These are phyloP conservation scores for Julus scandinavius DNA, from an alignment of 2,888 invertebrate genomes.

Conservation along the genomic window DNA sequence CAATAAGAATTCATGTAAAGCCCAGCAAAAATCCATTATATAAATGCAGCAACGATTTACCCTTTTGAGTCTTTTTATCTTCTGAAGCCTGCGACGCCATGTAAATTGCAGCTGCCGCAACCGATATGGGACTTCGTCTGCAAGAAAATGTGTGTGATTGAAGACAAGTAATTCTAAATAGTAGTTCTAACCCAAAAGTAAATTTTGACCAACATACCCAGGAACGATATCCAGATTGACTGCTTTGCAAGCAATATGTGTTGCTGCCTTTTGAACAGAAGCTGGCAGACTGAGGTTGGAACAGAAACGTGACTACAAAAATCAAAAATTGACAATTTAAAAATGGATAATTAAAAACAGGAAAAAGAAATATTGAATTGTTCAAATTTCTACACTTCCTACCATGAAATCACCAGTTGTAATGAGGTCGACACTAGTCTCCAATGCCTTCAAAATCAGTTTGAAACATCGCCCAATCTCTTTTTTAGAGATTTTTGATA, in stretches of 20 bases:
- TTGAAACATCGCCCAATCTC: constrained; percentile 99
- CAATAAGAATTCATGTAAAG: constrained; percentile 6
- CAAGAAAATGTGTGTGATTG: neutral
- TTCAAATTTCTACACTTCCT: constrained; percentile 65
- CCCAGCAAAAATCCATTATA: neutral
- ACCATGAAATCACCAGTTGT: constrained; percentile 99
- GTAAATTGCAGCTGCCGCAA: constrained; percentile 98
- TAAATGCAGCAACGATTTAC: constrained; percentile 61
- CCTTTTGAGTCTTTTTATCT: constrained; percentile 90
- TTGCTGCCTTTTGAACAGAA: constrained; percentile 91
- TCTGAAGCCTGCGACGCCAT: constrained; percentile 99
- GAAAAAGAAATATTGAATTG: neutral
- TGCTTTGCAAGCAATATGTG: constrained; percentile 95
- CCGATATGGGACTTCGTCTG: constrained; percentile 93
- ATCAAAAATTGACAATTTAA: neutral
- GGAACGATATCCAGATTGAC: constrained; percentile 97
- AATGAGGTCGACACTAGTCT: constrained; percentile 96
- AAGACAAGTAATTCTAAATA: neutral
- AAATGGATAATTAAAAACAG: neutral
- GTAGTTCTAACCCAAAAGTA: neutral
- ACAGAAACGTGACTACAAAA: constrained; percentile 79
- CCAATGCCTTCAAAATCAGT: constrained; percentile 92
- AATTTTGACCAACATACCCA: constrained; percentile 70
- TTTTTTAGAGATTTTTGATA: constrained; percentile 98
- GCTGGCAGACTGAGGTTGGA: constrained; percentile 86